These are phyloP conservation scores for Antheraea assamensis DNA, from an alignment of 2,888 invertebrate genomes.

Conservation along the genomic window DNA sequence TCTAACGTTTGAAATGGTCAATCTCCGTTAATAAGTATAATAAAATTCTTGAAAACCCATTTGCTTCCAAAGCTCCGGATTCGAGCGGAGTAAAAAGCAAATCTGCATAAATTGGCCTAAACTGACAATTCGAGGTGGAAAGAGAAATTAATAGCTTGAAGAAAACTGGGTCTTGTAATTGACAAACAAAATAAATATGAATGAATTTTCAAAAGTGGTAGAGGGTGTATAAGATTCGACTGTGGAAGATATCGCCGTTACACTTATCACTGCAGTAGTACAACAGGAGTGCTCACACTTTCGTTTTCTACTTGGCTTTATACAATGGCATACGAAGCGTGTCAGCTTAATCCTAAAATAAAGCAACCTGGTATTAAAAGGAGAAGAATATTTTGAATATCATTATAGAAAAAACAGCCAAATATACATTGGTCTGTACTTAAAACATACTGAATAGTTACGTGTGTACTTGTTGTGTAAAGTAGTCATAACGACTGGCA, in stretches of 20 bases:
- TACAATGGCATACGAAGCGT: no score
- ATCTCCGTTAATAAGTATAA: not conserved
- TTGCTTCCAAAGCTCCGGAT: constrained; percentile 10
- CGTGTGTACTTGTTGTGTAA: no score
- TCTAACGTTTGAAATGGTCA: not conserved
- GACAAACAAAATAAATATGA: constrained; percentile 20
- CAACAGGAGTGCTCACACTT: no score
- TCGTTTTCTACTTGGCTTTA: no score
- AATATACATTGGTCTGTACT: not conserved
- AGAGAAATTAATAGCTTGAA: constrained; percentile 17
- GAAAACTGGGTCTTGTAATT: constrained; percentile 24
- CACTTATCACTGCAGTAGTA: no score
- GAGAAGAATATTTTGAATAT: not conserved
- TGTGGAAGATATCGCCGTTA: no score
- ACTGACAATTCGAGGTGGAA: not conserved
- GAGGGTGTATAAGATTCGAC: not conserved
- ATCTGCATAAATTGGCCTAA: constrained; percentile 8
- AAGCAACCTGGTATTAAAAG: not conserved
- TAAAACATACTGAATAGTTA: no score
- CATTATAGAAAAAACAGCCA: not conserved
- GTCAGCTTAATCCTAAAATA: no score
- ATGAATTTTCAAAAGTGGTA: not conserved
- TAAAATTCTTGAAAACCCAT: constrained; percentile 1
- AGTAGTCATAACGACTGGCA: no score
- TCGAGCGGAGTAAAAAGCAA: constrained; percentile 1